Base-by-base conservation (phyloP, 2,797 vertebrate genomes). In the Borostomias antarcticus region DNA sequence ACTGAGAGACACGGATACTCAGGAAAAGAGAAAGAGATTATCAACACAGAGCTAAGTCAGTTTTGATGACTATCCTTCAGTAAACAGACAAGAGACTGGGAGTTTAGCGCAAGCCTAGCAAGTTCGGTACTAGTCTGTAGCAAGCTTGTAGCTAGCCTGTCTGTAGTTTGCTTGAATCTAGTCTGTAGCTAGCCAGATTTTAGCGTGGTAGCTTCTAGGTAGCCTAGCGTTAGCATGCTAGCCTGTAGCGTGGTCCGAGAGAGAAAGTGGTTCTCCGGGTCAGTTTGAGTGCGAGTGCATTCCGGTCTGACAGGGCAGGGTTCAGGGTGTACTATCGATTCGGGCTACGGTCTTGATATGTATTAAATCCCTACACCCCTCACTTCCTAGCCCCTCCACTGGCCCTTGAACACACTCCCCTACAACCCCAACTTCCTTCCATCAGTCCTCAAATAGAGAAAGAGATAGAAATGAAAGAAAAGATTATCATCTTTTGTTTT, bases 311-410 rank as follows among this genome's bases (percentile, higher is more conserved):
- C 19, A 33, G 56, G 37, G 26, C 51, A 25, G 19, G 21, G 54
- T 48, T 50, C 15, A 56, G 50, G 72, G 78, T 74, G 74, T 82
- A 84, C 83, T 84, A 85, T 90, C 78, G 83, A 68, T 83, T 72
- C 47, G 72, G 81, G 70, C 73, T 68, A 74, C 72, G 63, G 72
- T 85, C 77, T 82, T 76, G 72, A 83, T 80, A 82, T 82, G 81
- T 79, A 73, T 81, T 67, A 56, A 69, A 64, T 35, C 32, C 32
- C 67, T 45, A 62, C 62, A n/a, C 48, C 21, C 25, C 26, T 60
- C 26, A 3, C 15, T 7, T 28, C 25, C 58, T 13, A 28, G n/a
- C 19, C 19, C 10, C 32, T 10, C 32, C 6, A 37, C 58, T 40
- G 10, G 28, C 33, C 21, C 33, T n/a, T n/a, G n/a, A n/a, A 1